Conservation (phyloP, 2,888 invertebrate genomes). For the Eumacrocentrus americanus region DNA sequence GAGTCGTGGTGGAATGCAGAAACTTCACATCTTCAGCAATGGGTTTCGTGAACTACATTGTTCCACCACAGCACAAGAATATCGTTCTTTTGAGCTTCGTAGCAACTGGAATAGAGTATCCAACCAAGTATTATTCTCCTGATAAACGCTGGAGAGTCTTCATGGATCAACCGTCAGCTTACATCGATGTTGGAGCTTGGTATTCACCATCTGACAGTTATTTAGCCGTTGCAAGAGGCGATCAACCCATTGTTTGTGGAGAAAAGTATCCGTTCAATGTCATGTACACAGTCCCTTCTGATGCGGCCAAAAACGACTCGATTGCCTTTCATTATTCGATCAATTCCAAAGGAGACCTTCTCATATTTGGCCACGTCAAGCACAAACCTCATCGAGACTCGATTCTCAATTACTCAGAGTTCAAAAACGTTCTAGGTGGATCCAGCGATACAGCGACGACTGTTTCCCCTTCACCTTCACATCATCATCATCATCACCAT, state of each 20-base stretch:
- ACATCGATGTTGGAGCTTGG: conserved; percentile 57
- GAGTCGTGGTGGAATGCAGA: conserved; percentile 55
- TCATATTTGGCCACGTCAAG: conserved; percentile 56
- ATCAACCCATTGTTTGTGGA: conserved; percentile 55
- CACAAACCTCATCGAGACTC: conserved; percentile 56
- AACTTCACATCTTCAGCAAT: conserved; percentile 56
- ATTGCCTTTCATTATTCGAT: conserved; percentile 56
- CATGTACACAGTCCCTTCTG: conserved; percentile 53
- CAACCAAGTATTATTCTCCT: conserved; percentile 59
- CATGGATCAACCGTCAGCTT: conserved; percentile 58
- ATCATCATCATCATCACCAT: conserved; percentile 1
- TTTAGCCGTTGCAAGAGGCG: conserved; percentile 51
- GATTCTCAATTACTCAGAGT: conserved; percentile 54
- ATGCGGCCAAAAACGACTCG: conserved; percentile 39
- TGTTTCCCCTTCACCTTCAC: neutral
- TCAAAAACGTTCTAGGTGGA: conserved; percentile 51
- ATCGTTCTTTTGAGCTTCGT: conserved; percentile 53
- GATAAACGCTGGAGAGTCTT: conserved; percentile 59
- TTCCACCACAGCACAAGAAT: conserved; percentile 57
- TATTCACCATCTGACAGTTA: conserved; percentile 57
- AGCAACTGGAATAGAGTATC: conserved; percentile 57
- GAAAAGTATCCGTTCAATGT: conserved; percentile 59
- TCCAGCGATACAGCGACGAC: conserved; percentile 42
- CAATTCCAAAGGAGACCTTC: conserved; percentile 55
- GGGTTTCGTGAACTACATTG: conserved; percentile 58